Percentiles rank a stretch among this genome's conserved stretches.
These are phyloP conservation scores for Cenopis cana DNA, from an alignment of 2,888 invertebrate genomes.

Conservation along the genomic window DNA sequence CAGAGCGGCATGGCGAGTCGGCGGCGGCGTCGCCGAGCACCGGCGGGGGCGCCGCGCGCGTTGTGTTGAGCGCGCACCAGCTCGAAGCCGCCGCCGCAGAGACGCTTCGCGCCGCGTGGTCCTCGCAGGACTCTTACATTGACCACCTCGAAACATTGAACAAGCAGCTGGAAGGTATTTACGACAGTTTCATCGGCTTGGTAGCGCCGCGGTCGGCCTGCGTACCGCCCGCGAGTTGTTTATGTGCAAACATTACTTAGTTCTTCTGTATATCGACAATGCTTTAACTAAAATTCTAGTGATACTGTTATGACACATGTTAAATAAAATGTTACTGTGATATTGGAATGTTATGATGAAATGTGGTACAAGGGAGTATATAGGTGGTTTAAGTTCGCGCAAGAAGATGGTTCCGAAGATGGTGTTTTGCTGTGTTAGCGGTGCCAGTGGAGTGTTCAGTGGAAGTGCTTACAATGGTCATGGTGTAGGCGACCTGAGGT, in stretches of 20 bases:
- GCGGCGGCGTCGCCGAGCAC: constrained; percentile 75
- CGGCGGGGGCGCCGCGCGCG: constrained; percentile 84
- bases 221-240: constrained; percentile 65
- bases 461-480: constrained; percentile 57
- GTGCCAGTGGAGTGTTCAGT: constrained; percentile 75
- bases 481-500: constrained; percentile 32
- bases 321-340: constrained; percentile 74
- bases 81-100: constrained; percentile 87
- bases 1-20: constrained; percentile 78
- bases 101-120: constrained; percentile 89
- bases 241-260: constrained; percentile 68
- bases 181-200: constrained; percentile 80
- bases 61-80: constrained; percentile 87
- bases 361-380: constrained; percentile 78
- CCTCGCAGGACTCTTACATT: constrained; percentile 91
- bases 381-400: constrained; percentile 71
- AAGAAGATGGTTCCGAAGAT: constrained; percentile 63
- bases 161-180: constrained; percentile 92
- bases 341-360: constrained; percentile 70
- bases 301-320: constrained; percentile 70
- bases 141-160: constrained; percentile 90
- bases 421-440: constrained; percentile 68
- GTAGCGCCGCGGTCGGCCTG: constrained; percentile 76
- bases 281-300: constrained; percentile 83
- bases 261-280: constrained; percentile 81